Evolutionary conservation across 2,797 vertebrate genomes (phyloP).

Genomic region (Pangasius krempfi): DNA sequence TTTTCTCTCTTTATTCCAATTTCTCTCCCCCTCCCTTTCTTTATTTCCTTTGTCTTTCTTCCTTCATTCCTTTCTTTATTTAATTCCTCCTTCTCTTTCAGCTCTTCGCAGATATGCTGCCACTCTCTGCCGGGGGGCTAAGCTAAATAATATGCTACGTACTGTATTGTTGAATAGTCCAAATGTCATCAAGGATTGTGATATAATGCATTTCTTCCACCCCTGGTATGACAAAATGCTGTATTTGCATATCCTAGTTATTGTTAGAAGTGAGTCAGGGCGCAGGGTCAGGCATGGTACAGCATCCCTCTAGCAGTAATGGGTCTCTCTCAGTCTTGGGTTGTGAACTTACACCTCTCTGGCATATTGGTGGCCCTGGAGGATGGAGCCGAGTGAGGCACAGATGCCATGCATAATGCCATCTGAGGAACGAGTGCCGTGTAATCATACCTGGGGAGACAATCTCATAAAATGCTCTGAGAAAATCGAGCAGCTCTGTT

Average conservation of each 20-base stretch:
- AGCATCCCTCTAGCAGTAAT: background rate
- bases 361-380: background rate
- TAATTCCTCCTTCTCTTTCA: background rate
- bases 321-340: background rate
- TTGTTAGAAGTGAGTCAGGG: background rate
- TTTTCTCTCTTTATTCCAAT: background rate
- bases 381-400: background rate
- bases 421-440: background rate
- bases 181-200: background rate
- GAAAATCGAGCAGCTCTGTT: constrained; percentile 23
- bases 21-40: background rate
- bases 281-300: background rate
- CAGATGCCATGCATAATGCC: background rate
- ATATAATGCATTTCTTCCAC: background rate
- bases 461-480: background rate
- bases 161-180: background rate
- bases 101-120: background rate
- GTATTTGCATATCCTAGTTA: background rate
- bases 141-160: background rate
- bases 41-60: background rate
- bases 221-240: background rate
- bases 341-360: background rate
- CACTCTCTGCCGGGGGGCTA: background rate
- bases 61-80: background rate
- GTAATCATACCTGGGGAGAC: constrained; percentile 7